Evolutionary conservation across 2,113 vertebrate genomes (phyloP).

Genomic region (Perca flavescens): DNA sequence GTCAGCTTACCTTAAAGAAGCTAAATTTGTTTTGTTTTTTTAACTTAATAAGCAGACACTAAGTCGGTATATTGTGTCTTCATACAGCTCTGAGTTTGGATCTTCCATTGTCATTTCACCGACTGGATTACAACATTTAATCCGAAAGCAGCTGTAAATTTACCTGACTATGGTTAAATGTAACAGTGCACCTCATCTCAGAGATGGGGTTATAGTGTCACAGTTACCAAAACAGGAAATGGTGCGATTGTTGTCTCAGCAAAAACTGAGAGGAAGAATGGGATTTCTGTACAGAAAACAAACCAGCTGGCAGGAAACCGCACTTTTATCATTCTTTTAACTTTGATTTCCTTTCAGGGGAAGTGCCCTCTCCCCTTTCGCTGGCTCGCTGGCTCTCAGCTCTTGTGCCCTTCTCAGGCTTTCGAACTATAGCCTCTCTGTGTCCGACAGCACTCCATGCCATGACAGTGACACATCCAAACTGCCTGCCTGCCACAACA

Average conservation of each 20-base stretch:
- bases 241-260: slow-evolving; percentile 83
- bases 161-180: slow-evolving; percentile 31
- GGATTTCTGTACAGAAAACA: slow-evolving; percentile 84
- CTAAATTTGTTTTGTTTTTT: not conserved
- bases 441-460: slow-evolving; percentile 20
- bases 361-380: slow-evolving; percentile 72
- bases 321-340: slow-evolving; percentile 82
- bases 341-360: slow-evolving; percentile 83
- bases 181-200: slow-evolving; percentile 27
- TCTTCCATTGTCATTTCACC: not conserved
- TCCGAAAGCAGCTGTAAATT: slow-evolving; percentile 8
- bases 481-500: slow-evolving; percentile 23
- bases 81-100: not conserved
- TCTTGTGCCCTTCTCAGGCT: slow-evolving; percentile 46
- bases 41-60: not conserved
- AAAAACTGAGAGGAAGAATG: slow-evolving; percentile 83
- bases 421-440: slow-evolving; percentile 33
- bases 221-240: slow-evolving; percentile 82
- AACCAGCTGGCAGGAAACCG: slow-evolving; percentile 88
- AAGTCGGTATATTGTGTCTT: slow-evolving; percentile 6
- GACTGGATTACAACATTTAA: slow-evolving; percentile 1
- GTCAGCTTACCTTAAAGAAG: slow-evolving; percentile 1
- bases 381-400: slow-evolving; percentile 58
- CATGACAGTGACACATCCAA: slow-evolving; percentile 50
- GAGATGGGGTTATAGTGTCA: slow-evolving; percentile 67